These are phyloP conservation scores for Mirounga angustirostris DNA, from an alignment of 2,113 vertebrate genomes.

Conservation along the genomic window DNA sequence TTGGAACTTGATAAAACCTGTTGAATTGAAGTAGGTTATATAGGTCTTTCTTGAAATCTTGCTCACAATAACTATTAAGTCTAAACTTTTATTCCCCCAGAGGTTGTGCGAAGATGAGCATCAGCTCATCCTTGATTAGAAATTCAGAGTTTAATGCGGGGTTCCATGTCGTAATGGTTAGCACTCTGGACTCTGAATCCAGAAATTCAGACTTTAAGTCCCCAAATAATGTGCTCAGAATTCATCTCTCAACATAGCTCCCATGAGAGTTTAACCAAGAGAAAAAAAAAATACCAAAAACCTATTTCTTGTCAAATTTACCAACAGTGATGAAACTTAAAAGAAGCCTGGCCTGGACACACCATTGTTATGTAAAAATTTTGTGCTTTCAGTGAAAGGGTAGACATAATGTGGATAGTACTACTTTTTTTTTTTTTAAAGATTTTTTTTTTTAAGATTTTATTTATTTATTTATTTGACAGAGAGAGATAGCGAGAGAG, in stretches of 20 bases:
- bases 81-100: background rate
- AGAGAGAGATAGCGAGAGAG: too few species aligned
- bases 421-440: background rate
- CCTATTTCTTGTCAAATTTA: slow-evolving; percentile 18
- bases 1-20: slow-evolving; percentile 51
- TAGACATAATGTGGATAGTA: background rate
- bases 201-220: slow-evolving; percentile 42
- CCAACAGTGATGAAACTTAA: background rate
- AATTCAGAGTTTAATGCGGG: slow-evolving; percentile 4
- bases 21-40: slow-evolving; percentile 54
- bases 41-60: slow-evolving; percentile 28
- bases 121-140: slow-evolving; percentile 16
- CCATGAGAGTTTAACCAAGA: background rate
- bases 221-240: slow-evolving; percentile 16
- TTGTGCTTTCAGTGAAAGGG: background rate
- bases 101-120: slow-evolving; percentile 15
- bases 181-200: too few species aligned
- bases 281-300: background rate
- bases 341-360: background rate
- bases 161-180: too few species aligned
- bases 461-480: too few species aligned
- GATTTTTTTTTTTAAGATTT: too few species aligned
- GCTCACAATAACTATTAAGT: background rate
- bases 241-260: background rate
- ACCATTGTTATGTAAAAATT: background rate